phyloP scores from a whole-genome alignment of 2,113 vertebrate genomes.

The Scolopax mira region DNA sequence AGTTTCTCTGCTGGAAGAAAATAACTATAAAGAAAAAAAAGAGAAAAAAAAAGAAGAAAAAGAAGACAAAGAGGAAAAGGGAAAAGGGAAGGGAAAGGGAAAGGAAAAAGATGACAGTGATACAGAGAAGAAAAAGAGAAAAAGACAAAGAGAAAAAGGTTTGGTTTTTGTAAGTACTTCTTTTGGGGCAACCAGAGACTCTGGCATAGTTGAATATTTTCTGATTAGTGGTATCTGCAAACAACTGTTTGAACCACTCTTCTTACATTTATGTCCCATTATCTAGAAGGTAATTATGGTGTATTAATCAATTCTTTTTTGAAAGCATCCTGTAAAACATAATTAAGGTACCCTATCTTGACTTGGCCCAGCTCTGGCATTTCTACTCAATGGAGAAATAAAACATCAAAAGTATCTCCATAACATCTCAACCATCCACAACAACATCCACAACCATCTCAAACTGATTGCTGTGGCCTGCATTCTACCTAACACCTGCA shows the following conservation, averaged over 20 bases:
- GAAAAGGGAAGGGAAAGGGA: accelerated
- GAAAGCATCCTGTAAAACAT: constrained; percentile 3
- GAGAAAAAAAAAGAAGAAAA: accelerated
- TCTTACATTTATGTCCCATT: constrained; percentile 8
- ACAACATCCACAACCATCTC: neutral
- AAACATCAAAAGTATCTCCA: neutral
- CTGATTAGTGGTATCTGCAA: constrained; percentile 27
- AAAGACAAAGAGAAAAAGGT: accelerated
- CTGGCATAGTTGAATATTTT: neutral
- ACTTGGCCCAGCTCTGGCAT: neutral
- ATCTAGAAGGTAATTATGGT: constrained; percentile 5
- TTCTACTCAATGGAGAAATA: neutral
- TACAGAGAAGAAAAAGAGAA: neutral
- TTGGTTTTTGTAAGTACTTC: neutral
- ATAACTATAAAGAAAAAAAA: neutral
- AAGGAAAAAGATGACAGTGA: neutral
- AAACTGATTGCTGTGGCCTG: neutral
- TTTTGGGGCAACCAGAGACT: neutral
- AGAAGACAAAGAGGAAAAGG: accelerated
- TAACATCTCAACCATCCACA: neutral
- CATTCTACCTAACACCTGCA: neutral
- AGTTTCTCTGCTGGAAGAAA: neutral
- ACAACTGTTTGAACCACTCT: neutral
- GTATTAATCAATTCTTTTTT: constrained; percentile 30
- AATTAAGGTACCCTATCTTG: neutral